These are phyloP conservation scores for Thryonomys swinderianus DNA, from an alignment of 2,113 vertebrate species.

Conservation along the genomic window DNA sequence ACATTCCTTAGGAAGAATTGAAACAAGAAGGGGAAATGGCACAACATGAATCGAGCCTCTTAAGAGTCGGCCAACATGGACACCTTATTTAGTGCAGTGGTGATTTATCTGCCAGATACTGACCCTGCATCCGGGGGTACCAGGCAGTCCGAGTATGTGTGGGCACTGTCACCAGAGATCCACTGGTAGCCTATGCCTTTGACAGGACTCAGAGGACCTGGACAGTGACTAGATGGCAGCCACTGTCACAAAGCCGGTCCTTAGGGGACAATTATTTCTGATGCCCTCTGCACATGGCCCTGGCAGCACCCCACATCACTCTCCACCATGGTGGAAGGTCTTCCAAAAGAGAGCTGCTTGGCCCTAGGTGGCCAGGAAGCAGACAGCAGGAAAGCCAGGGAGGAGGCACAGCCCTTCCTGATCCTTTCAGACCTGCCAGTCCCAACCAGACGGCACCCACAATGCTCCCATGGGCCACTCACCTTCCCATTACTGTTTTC, in stretches of 20 bases:
- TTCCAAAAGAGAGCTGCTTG: neutral
- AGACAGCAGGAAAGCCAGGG: neutral
- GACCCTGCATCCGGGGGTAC: neutral
- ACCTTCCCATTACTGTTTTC: neutral
- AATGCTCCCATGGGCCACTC: neutral
- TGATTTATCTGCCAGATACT: neutral
- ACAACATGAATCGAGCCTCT: neutral
- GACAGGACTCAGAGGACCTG: neutral
- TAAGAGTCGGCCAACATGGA: neutral
- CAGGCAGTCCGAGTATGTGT: neutral
- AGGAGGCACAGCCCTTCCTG: neutral
- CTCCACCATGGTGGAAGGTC: neutral
- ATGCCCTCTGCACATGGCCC: accelerated
- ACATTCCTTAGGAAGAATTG: neutral
- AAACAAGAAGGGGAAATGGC: neutral
- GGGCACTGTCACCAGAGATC: accelerated
- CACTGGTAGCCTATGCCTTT: neutral
- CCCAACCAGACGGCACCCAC: neutral
- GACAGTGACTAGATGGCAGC: neutral
- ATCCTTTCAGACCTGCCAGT: neutral
- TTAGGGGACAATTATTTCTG: neutral
- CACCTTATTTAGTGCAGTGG: neutral
- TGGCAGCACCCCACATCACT: accelerated
- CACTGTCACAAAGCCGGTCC: neutral
- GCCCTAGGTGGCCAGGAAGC: neutral